Evolutionary conservation across 2,797 vertebrate genomes (phyloP).

Genomic region (Passerculus sandwichensis): DNA sequence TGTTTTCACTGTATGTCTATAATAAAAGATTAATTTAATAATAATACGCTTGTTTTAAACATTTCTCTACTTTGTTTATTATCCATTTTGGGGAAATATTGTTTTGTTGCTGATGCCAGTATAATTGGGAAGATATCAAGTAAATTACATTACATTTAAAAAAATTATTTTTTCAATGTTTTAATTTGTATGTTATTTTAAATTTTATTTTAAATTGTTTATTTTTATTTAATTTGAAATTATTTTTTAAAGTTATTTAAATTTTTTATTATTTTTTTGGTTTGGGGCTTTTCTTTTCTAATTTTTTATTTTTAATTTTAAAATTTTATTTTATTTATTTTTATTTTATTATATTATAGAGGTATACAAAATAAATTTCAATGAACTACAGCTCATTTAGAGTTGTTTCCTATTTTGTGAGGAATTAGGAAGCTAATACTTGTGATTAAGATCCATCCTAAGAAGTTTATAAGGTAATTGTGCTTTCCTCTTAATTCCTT

Average conservation of each 20-base stretch:
- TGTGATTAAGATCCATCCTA: background rate
- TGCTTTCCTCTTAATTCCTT: background rate
- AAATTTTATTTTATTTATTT: too few species aligned
- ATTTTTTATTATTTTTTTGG: too few species aligned
- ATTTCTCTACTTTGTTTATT: background rate
- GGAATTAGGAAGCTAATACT: background rate
- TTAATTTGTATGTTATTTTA: too few species aligned
- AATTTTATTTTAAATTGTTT: too few species aligned
- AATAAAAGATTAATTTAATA: background rate
- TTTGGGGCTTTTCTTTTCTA: too few species aligned
- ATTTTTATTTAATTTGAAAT: too few species aligned
- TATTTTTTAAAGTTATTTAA: too few species aligned
- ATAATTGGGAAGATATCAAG: background rate
- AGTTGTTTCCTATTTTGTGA: background rate
- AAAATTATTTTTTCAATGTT: too few species aligned
- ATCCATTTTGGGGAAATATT: background rate
- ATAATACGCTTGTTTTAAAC: background rate
- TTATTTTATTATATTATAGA: background rate
- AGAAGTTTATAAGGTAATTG: background rate
- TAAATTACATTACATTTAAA: background rate
- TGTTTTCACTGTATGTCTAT: background rate
- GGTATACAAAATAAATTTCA: background rate
- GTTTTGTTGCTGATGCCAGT: background rate
- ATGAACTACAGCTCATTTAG: background rate
- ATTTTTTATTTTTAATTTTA: too few species aligned